A percentile compares a stretch with the other conserved stretches of the same genome.
These are phyloP conservation scores for Calcarius ornatus DNA, from an alignment of 2,113 vertebrate genomes.

Conservation along the genomic window DNA sequence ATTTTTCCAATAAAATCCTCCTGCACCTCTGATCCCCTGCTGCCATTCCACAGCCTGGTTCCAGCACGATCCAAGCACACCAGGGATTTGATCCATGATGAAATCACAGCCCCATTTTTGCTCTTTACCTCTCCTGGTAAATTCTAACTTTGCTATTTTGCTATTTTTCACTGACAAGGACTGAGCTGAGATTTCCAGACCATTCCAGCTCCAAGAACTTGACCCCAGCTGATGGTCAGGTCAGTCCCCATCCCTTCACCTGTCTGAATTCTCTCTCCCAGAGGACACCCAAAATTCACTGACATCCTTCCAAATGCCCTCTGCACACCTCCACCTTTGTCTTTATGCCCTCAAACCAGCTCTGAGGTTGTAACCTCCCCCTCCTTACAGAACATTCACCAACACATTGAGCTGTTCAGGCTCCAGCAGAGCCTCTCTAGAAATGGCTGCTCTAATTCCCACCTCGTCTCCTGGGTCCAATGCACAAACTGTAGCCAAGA, in stretches of 20 bases:
- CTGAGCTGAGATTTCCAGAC: neutral
- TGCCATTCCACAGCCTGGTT: neutral
- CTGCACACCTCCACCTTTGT: neutral
- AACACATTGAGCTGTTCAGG: neutral
- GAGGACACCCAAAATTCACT: neutral
- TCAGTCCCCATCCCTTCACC: neutral
- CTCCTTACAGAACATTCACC: neutral
- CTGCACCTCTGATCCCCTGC: neutral
- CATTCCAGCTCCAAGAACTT: neutral
- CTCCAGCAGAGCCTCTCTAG: neutral
- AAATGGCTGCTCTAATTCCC: neutral
- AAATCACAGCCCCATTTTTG: neutral
- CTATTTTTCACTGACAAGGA: neutral
- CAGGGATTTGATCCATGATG: neutral
- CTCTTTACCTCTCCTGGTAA: neutral
- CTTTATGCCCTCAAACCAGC: neutral
- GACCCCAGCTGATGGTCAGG: neutral
- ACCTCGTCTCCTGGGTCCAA: neutral
- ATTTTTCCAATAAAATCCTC: neutral
- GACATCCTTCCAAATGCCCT: neutral
- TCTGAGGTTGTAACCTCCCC: neutral
- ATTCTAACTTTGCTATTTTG: neutral
- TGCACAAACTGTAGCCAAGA: neutral
- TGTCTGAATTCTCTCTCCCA: neutral
- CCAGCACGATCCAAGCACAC: neutral